These are phyloP conservation scores for Carcina quercana DNA, from an alignment of 2,888 invertebrate species.

Conservation along the genomic window DNA sequence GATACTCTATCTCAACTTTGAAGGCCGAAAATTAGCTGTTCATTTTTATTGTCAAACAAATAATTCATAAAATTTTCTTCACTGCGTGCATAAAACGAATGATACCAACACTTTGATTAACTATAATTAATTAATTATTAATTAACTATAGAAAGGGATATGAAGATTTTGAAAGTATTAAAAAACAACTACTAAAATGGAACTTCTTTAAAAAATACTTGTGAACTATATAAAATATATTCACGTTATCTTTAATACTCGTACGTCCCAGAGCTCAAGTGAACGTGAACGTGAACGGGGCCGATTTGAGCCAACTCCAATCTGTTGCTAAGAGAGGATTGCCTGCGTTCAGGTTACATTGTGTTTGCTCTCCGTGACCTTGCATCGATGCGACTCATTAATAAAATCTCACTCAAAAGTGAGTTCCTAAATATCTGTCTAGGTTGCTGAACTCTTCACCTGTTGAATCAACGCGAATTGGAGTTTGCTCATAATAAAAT, in stretches of 20 bases:
- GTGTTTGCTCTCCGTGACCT: slow-evolving; percentile 46
- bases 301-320: slow-evolving; percentile 30
- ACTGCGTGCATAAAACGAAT: too few species aligned
- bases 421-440: neutral
- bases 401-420: slow-evolving; percentile 21
- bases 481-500: neutral
- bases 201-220: neutral
- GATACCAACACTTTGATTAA: too few species aligned
- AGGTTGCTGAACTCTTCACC: neutral
- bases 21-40: too few species aligned
- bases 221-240: slow-evolving; percentile 8
- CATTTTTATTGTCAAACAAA: too few species aligned
- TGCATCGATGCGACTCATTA: slow-evolving; percentile 36
- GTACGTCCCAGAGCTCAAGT: slow-evolving; percentile 18
- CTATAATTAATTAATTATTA: neutral
- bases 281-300: slow-evolving; percentile 31
- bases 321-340: slow-evolving; percentile 33
- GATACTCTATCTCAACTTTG: too few species aligned
- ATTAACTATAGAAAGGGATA: neutral
- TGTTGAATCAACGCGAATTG: neutral
- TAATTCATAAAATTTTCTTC: too few species aligned
- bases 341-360: slow-evolving; percentile 32
- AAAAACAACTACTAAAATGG: neutral
- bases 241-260: slow-evolving; percentile 7
- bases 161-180: neutral